These are phyloP conservation scores for Amphilophus citrinellus DNA, from an alignment of 2,113 vertebrate genomes.

Conservation along the genomic window DNA sequence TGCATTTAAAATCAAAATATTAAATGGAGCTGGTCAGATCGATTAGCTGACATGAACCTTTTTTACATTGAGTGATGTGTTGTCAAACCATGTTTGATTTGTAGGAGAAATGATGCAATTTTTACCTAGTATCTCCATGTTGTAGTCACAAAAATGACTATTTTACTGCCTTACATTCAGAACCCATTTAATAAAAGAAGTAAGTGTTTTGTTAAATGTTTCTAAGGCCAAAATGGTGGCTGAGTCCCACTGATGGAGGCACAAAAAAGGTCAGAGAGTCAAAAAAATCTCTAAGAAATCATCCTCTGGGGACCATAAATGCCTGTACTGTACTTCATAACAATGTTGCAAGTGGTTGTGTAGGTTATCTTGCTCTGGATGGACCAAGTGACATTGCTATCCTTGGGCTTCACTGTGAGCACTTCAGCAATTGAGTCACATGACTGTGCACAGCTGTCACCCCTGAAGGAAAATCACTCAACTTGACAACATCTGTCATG, in stretches of 20 bases:
- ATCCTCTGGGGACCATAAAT: not conserved
- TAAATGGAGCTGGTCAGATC: not conserved
- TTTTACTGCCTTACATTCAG: not conserved
- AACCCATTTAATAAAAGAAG: no score
- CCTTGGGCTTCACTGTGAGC: not conserved
- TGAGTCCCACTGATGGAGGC: not conserved
- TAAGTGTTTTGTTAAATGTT: not conserved
- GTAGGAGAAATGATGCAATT: no score
- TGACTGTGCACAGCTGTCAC: constrained; percentile 28
- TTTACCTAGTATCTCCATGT: no score
- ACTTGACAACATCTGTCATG: constrained; percentile 42
- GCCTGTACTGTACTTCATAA: not conserved
- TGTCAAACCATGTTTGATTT: no score
- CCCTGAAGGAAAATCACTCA: constrained; percentile 47
- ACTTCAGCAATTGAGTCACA: constrained; percentile 6
- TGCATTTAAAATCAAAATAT: not conserved
- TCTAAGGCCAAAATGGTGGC: not conserved
- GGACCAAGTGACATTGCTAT: not conserved
- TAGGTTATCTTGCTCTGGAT: not conserved
- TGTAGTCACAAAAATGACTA: not conserved
- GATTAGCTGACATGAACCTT: not conserved
- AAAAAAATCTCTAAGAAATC: not conserved
- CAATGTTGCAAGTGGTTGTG: not conserved
- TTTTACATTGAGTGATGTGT: no score
- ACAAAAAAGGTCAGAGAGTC: not conserved